Percentiles rank a stretch among this genome's conserved stretches.
phyloP scores from a whole-genome alignment of 2,888 invertebrate species.

The Herminia tarsipennalis region DNA sequence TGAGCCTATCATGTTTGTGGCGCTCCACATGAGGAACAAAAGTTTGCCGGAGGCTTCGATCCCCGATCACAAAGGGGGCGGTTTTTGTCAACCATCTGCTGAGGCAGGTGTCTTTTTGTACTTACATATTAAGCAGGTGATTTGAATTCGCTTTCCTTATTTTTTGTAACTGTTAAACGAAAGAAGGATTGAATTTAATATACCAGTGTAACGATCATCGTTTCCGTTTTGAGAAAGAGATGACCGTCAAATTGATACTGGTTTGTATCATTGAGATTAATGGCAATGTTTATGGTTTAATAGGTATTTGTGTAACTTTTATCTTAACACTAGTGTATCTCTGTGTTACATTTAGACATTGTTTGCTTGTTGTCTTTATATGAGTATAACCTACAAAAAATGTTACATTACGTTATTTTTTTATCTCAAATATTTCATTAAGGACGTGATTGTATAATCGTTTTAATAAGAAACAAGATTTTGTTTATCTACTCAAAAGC shows the following conservation, averaged over 20 bases:
- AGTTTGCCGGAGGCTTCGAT: slow-evolving; percentile 37
- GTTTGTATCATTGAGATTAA: slow-evolving; percentile 8
- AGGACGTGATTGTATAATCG: not conserved
- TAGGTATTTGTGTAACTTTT: not conserved
- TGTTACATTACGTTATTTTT: slow-evolving; percentile 13
- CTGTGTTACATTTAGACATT: no score
- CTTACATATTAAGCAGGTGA: slow-evolving; percentile 81
- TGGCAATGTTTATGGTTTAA: not conserved
- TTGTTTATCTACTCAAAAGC: slow-evolving; percentile 18
- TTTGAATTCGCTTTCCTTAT: slow-evolving; percentile 69
- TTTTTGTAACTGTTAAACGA: slow-evolving; percentile 40
- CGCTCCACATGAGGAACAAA: not conserved
- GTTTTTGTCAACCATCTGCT: slow-evolving; percentile 74
- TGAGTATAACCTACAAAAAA: not conserved
- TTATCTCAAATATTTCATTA: not conserved
- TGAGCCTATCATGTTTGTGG: no score
- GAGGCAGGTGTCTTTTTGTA: slow-evolving; percentile 77
- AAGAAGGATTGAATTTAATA: slow-evolving; percentile 25
- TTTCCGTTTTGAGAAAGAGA: slow-evolving; percentile 22
- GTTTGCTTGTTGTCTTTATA: no score
- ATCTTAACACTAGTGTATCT: no score
- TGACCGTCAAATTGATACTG: not conserved
- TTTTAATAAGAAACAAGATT: slow-evolving; percentile 15
- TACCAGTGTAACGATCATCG: no score
- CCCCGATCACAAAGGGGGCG: slow-evolving; percentile 53